A percentile compares a stretch with the other conserved stretches of the same genome.
Conservation (phyloP, 2,797 vertebrate species). For the Sphenodon punctatus region DNA sequence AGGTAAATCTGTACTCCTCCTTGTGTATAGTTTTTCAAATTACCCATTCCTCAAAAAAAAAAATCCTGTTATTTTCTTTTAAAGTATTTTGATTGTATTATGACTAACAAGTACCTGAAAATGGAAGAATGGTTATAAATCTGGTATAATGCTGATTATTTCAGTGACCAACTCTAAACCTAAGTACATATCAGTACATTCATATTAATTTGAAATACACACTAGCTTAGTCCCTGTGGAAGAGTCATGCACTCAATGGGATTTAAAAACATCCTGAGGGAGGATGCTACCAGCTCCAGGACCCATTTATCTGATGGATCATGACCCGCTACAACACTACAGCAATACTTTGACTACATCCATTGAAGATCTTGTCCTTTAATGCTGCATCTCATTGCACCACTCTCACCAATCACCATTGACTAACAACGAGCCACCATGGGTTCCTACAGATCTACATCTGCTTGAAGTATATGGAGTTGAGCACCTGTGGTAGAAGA, state of each 20-base stretch:
- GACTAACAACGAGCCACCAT: no score
- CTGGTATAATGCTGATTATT: neutral
- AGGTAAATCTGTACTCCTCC: neutral
- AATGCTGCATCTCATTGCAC: neutral
- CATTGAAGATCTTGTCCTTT: rapidly evolving
- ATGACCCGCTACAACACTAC: neutral
- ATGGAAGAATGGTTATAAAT: neutral
- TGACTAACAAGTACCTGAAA: neutral
- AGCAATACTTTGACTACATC: rapidly evolving
- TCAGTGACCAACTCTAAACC: neutral
- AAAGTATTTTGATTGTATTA: neutral
- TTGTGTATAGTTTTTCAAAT: neutral
- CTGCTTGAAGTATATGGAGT: neutral
- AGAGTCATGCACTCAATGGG: neutral
- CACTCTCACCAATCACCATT: rapidly evolving
- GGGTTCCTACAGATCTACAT: no score
- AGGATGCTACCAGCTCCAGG: rapidly evolving
- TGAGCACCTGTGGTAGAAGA: neutral
- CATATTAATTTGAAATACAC: neutral
- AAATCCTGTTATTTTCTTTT: neutral
- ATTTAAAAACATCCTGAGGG: neutral
- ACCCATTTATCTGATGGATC: rapidly evolving
- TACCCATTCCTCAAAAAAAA: neutral
- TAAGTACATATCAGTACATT: neutral
- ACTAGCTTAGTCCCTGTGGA: neutral